Conservation (phyloP, 1,140 invertebrate genomes). For the Palaemon carinicauda region DNA sequence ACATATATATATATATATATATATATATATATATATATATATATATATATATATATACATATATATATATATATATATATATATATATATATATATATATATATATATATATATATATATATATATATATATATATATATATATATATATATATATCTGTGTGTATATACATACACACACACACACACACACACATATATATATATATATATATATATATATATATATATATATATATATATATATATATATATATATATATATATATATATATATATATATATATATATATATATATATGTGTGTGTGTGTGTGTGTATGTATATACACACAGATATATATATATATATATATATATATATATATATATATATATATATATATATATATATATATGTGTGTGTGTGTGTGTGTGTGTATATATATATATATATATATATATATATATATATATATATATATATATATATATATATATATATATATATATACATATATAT, state of each 20-base stretch:
- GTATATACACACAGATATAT: background rate
- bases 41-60: no score
- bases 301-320: background rate
- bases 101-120: no score
- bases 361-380: conserved; percentile 6
- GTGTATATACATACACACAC: no score
- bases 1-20: no score
- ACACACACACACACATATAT: no score
- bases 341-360: conserved; percentile 10
- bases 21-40: no score
- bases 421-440: background rate
- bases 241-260: background rate
- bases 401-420: background rate
- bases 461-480: conserved; percentile 13
- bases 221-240: background rate
- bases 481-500: background rate
- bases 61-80: no score
- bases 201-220: background rate
- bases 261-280: conserved; percentile 18
- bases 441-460: background rate
- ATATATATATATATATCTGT: no score
- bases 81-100: no score
- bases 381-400: background rate
- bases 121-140: no score
- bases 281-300: conserved; percentile 4